Percentiles rank a stretch among this genome's conserved stretches.
These are phyloP conservation scores for Neomorphus geoffroyi DNA, from an alignment of 2,797 vertebrate genomes.

Conservation along the genomic window DNA sequence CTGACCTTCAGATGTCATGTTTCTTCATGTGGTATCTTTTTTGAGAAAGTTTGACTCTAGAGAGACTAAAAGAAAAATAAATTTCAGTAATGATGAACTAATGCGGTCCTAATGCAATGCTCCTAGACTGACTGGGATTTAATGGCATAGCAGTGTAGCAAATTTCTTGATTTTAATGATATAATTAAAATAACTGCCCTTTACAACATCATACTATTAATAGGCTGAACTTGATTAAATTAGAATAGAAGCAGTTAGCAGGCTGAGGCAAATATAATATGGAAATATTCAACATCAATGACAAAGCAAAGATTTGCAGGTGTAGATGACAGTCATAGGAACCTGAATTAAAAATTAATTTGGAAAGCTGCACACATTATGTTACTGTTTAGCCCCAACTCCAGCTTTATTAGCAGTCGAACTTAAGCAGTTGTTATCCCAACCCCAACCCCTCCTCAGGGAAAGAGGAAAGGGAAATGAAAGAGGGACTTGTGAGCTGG, in stretches of 20 bases:
- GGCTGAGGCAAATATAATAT: background rate
- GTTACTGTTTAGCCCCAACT: no score
- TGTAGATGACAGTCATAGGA: background rate
- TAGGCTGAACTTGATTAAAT: conserved; percentile 13
- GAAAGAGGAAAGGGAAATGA: no score
- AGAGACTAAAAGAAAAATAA: background rate
- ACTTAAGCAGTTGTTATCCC: no score
- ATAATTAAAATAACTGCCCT: background rate
- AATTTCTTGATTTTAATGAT: conserved; percentile 40
- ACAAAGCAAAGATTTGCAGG: background rate
- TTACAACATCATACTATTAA: background rate
- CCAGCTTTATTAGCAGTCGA: no score
- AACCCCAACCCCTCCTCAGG: no score
- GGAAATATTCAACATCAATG: background rate
- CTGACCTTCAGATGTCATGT: background rate
- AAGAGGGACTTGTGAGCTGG: no score
- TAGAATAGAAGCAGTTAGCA: conserved; percentile 17
- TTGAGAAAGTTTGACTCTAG: background rate
- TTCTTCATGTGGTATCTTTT: background rate
- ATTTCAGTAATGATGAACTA: background rate
- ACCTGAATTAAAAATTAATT: background rate
- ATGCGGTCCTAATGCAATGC: background rate
- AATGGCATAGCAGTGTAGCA: background rate
- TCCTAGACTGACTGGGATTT: background rate
- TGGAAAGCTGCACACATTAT: background rate